phyloP scores from a whole-genome alignment of 2,113 vertebrate species.

The Silurus glanis region DNA sequence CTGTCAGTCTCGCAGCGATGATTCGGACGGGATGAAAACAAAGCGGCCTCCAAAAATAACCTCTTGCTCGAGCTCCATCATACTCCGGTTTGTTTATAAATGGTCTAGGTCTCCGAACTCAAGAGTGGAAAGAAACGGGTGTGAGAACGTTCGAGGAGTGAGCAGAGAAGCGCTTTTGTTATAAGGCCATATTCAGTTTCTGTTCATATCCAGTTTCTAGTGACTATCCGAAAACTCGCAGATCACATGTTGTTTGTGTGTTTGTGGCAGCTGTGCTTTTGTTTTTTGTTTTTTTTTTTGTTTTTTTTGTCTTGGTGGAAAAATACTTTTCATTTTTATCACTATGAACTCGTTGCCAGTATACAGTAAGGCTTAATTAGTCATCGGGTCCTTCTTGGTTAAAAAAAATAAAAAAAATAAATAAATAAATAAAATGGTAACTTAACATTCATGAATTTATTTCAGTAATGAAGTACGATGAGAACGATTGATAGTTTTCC shows the following conservation, averaged over 20 bases:
- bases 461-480: too few relatives aligned
- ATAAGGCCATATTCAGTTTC: slow-evolving; percentile 30
- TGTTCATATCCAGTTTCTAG: slow-evolving; percentile 32
- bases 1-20: slow-evolving; percentile 59
- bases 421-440: neutral
- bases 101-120: slow-evolving; percentile 46
- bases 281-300: neutral
- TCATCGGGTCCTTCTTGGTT: neutral
- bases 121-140: slow-evolving; percentile 32
- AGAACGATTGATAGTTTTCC: slow-evolving; percentile 15
- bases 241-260: slow-evolving; percentile 4
- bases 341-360: neutral
- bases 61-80: slow-evolving; percentile 51
- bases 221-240: neutral
- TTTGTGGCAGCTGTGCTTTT: neutral
- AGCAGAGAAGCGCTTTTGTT: slow-evolving; percentile 45
- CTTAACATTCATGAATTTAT: neutral
- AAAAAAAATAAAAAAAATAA: too few relatives aligned
- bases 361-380: neutral
- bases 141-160: slow-evolving; percentile 43
- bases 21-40: slow-evolving; percentile 63
- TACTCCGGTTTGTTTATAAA: slow-evolving; percentile 52
- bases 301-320: neutral
- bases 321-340: neutral
- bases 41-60: slow-evolving; percentile 67